Evolutionary conservation across 2,888 invertebrate genomes (phyloP).

Genomic region (Ophion obscuratus): DNA sequence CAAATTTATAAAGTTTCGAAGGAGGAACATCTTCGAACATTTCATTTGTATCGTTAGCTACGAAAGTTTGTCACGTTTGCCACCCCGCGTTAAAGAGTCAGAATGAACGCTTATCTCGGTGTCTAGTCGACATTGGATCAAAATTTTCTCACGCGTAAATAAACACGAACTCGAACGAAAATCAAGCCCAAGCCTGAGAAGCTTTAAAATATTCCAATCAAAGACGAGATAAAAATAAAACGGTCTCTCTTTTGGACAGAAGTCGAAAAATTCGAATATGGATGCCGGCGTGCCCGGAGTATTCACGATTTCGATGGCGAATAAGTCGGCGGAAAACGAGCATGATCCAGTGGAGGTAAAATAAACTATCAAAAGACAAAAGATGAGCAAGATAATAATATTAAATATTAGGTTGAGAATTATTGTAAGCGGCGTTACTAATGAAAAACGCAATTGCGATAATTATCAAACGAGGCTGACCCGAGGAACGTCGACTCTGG

Average conservation of each 20-base stretch:
- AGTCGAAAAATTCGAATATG: conserved; percentile 41
- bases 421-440: neutral
- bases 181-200: too few relatives aligned
- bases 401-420: neutral
- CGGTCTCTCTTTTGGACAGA: neutral
- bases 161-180: too few relatives aligned
- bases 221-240: neutral
- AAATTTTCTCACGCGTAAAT: too few relatives aligned
- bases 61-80: too few relatives aligned
- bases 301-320: conserved; percentile 48
- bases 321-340: conserved; percentile 12
- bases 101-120: too few relatives aligned
- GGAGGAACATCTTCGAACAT: too few relatives aligned
- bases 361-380: neutral
- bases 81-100: too few relatives aligned
- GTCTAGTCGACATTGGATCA: too few relatives aligned
- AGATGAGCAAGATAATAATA: neutral
- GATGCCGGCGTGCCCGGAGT: conserved; percentile 49
- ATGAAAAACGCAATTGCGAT: neutral
- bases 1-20: too few relatives aligned
- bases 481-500: conserved; percentile 16
- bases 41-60: too few relatives aligned
- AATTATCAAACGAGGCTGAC: neutral
- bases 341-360: conserved; percentile 29
- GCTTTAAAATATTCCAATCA: too few relatives aligned